A percentile compares a stretch with the other conserved stretches of the same genome.
Conservation (phyloP, 2,797 vertebrate genomes). For the Tachyglossus aculeatus region DNA sequence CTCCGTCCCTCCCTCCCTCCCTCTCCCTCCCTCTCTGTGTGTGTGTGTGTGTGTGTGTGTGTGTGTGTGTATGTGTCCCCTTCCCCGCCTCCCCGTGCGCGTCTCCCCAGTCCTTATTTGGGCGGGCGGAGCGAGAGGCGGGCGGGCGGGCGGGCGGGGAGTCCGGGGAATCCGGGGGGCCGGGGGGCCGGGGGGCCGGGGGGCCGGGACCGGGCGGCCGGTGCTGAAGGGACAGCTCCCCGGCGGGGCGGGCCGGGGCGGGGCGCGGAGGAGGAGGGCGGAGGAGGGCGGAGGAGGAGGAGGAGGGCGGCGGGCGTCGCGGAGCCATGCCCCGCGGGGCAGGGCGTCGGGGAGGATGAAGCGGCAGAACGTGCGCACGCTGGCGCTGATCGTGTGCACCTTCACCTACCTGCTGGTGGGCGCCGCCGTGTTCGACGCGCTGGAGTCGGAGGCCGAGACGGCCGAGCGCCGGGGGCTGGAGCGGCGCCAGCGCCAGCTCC, state of each 20-base stretch:
- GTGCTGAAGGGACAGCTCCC: slow-evolving; percentile 96
- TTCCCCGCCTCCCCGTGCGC: slow-evolving; percentile 34
- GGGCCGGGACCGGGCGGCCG: slow-evolving; percentile 64
- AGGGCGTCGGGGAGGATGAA: slow-evolving; percentile 83
- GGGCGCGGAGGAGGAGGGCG: too few species aligned
- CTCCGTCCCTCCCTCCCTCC: neutral
- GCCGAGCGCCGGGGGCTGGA: slow-evolving; percentile 75
- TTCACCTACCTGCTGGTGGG: slow-evolving; percentile 93
- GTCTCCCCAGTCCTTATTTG: slow-evolving; percentile 65
- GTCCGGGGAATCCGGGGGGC: neutral
- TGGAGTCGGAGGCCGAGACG: slow-evolving; percentile 87
- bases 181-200: neutral
- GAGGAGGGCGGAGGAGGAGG: too few species aligned
- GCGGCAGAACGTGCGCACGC: slow-evolving; percentile 92
- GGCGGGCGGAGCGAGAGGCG: slow-evolving; percentile 56
- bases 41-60: slow-evolving; percentile 16
- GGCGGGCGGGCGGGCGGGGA: slow-evolving; percentile 38
- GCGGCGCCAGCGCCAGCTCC: slow-evolving; percentile 74
- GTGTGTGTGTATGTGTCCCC: neutral
- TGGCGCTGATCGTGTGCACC: slow-evolving; percentile 90
- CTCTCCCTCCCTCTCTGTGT: slow-evolving; percentile 2
- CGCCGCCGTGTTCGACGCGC: slow-evolving; percentile 90
- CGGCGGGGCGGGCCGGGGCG: slow-evolving; percentile 24
- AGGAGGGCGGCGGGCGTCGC: slow-evolving; percentile 71
- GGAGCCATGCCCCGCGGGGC: neutral